Evolutionary conservation across 2,888 invertebrate genomes (phyloP).

Genomic region (Parnassius smintheus): DNA sequence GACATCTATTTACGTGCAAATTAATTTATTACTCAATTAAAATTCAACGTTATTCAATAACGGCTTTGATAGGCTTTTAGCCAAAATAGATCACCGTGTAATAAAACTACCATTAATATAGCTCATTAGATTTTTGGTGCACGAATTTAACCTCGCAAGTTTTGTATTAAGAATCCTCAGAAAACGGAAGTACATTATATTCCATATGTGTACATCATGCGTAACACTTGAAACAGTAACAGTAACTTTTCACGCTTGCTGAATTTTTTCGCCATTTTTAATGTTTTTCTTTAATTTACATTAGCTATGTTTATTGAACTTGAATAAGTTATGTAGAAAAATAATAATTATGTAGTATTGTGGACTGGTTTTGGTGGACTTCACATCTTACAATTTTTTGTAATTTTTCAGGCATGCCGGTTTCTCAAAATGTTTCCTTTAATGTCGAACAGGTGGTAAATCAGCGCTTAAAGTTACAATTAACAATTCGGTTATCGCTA

Average conservation of each 20-base stretch:
- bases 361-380: too few relatives aligned
- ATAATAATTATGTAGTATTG: too few relatives aligned
- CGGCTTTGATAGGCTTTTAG: background rate
- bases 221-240: background rate
- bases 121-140: background rate
- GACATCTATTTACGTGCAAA: background rate
- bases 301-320: background rate
- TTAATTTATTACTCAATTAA: background rate
- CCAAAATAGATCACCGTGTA: background rate
- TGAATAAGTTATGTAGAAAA: background rate
- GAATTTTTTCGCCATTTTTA: background rate
- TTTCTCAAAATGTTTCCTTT: too few relatives aligned
- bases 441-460: too few relatives aligned
- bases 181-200: background rate
- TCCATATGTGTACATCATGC: background rate
- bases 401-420: too few relatives aligned
- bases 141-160: background rate
- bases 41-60: background rate
- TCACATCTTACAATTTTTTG: too few relatives aligned
- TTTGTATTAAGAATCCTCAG: background rate
- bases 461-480: too few relatives aligned
- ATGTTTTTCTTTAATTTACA: background rate
- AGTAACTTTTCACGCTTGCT: background rate
- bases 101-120: conserved; percentile 2
- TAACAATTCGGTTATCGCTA: too few relatives aligned